Conservation (phyloP, 2,797 vertebrate species). For the Cossypha dichroa region DNA sequence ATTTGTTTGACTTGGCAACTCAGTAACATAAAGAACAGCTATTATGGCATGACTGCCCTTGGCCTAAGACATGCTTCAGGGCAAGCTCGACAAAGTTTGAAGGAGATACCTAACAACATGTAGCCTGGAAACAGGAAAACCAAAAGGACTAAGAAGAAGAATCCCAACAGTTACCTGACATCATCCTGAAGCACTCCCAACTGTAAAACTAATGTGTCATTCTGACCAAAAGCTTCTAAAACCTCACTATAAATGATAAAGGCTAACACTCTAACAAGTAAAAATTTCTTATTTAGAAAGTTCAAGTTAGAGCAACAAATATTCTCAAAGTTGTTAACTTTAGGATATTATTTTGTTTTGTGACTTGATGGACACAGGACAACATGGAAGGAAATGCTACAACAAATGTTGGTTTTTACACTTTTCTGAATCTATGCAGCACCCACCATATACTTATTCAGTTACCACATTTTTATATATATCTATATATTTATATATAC, state of each 20-base stretch:
- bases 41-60: not conserved
- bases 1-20: conserved; percentile 14
- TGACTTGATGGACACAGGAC: not conserved
- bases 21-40: not conserved
- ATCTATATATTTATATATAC: not conserved
- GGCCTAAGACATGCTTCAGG: not conserved
- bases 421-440: not conserved
- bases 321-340: not conserved
- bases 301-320: not conserved
- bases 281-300: not conserved
- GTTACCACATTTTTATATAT: not conserved
- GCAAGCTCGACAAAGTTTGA: not conserved
- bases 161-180: not conserved
- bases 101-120: not conserved
- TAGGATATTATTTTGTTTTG: not conserved
- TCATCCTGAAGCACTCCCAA: not conserved
- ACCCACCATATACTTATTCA: not conserved
- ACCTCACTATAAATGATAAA: not conserved
- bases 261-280: not conserved
- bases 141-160: not conserved
- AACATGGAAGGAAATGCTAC: not conserved
- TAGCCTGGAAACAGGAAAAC: not conserved
- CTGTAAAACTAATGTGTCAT: not conserved
- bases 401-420: not conserved
- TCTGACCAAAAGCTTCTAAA: not conserved